Evolutionary conservation across 2,113 vertebrate species (phyloP).

Genomic region (Phalacrocorax aristotelis): DNA sequence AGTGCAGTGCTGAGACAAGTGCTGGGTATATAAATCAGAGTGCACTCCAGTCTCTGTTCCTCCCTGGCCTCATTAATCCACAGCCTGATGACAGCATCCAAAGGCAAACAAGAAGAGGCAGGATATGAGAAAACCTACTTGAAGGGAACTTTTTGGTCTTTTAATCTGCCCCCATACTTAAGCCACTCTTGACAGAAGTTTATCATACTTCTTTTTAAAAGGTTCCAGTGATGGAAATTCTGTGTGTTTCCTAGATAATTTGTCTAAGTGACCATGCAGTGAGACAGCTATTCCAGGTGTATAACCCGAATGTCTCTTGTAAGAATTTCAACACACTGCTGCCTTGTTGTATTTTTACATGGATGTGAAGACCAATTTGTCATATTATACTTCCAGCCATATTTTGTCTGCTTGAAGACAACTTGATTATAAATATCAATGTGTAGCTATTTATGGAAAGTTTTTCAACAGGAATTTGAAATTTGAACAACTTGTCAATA

Average conservation of each 20-base stretch:
- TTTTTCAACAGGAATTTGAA: background rate
- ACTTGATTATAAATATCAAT: background rate
- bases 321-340: fast-evolving
- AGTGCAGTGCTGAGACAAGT: fast-evolving
- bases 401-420: background rate
- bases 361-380: background rate
- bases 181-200: background rate
- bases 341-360: background rate
- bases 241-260: background rate
- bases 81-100: background rate
- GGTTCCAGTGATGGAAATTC: background rate
- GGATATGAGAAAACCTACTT: background rate
- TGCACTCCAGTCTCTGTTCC: fast-evolving
- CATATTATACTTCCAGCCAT: background rate
- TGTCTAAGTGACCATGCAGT: background rate
- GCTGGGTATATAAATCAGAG: background rate
- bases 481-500: background rate
- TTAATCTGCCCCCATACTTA: background rate
- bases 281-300: background rate
- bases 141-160: background rate
- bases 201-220: background rate
- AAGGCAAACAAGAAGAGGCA: background rate
- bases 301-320: background rate
- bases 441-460: background rate
- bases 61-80: background rate